A percentile compares a stretch with the other conserved stretches of the same genome.
Conservation (phyloP, 2,888 invertebrate species). For the Microctonus hyperodae region DNA sequence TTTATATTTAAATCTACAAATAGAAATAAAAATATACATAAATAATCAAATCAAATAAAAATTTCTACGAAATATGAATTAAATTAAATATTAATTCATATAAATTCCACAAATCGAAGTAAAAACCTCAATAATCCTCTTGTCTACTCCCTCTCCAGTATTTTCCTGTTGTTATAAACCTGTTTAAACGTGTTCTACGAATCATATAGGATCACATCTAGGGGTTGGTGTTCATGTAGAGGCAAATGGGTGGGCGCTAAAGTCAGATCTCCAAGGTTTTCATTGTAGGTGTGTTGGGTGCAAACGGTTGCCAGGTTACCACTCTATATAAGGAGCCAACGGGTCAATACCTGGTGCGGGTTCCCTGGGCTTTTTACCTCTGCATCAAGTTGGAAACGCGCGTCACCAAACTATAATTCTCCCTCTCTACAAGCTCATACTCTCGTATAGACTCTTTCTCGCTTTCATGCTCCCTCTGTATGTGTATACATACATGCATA, state of each 20-base stretch:
- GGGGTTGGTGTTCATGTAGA: constrained; percentile 8
- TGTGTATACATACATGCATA: background rate
- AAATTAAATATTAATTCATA: background rate
- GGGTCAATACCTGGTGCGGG: constrained; percentile 61
- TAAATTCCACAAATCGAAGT: background rate
- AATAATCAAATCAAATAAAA: background rate
- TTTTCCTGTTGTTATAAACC: background rate
- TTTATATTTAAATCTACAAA: background rate
- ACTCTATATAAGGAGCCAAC: constrained; percentile 55
- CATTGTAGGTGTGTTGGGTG: constrained; percentile 60
- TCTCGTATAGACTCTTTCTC: background rate
- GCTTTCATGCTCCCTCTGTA: background rate
- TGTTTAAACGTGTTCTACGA: constrained; percentile 17
- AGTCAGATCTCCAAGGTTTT: constrained; percentile 63
- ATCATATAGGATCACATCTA: constrained; percentile 23
- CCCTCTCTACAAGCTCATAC: constrained; percentile 10
- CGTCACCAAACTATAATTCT: constrained; percentile 50
- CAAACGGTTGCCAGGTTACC: constrained; percentile 61
- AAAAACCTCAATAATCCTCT: background rate
- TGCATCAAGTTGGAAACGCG: constrained; percentile 50
- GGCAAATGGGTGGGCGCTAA: constrained; percentile 36
- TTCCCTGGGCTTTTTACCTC: constrained; percentile 42
- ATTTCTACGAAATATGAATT: background rate
- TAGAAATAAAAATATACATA: background rate
- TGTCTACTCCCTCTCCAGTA: background rate